Base-by-base conservation (phyloP, 1,140 invertebrate genomes). In the Bombus polaris region DNA sequence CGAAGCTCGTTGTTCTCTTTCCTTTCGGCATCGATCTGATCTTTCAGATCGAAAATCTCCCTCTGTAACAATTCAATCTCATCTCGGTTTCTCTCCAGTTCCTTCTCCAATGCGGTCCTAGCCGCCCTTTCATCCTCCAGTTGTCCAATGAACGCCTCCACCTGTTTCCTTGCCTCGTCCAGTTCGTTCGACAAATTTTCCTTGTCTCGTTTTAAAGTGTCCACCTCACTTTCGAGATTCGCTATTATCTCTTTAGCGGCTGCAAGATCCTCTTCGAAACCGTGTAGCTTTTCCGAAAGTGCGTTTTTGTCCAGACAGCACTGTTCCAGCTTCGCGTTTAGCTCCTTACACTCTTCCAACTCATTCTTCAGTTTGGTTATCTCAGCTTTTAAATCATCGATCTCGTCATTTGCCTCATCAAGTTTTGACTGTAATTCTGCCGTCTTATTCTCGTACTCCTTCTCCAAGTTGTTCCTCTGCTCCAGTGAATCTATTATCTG, bases 401-500 rank as follows among this genome's bases (percentile, higher is more conserved):
- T 74, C 37, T 92, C 88, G 3, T 83, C 80, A 28, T 73, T 85
- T 22, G 10, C 68, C 35, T 93, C 89, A 15, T 92, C 89, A 5
- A 92, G 79, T 35, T 66, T 88, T 6, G 12, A 76, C 75, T 93
- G 89, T 62, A 89, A 76, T 2, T 68, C 87, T 12, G 32, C 44
- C 12, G 88, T 28, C 32, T 89, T 90, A 3, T 70, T 71, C 0
- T 57, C 62, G 22, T 66, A 83, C 0, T 88, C 86, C 10, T 76
- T 28, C 28, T 83, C 91, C 12, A 93, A 88, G 68, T 94, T 87
- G 22, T 89, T 86, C 59, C 89, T 88, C 37, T 91, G 66, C 57
- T 93, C 87, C 32, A 93, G 68, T 62, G 92, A 78, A 39, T 91
- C 73, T 10, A 89, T 89, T 68, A 93, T 93, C 73, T 92, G 89